phyloP scores from a whole-genome alignment of 2,888 invertebrate genomes.

The Pandemis cinnamomeana region DNA sequence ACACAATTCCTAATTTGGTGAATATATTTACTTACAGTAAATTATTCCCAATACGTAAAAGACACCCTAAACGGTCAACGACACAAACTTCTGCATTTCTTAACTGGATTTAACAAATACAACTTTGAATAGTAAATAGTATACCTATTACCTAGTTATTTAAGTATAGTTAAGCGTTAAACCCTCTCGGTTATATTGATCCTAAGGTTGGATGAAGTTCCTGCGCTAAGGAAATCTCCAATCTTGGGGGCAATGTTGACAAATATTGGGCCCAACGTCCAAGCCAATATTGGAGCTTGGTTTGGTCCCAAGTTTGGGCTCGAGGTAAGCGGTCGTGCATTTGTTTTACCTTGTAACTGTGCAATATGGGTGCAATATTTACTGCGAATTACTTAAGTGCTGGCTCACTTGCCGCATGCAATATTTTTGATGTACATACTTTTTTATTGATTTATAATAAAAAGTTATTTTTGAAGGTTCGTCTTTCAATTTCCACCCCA shows the following conservation, averaged over 20 bases:
- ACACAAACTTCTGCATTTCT: neutral
- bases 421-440: slow-evolving; percentile 50
- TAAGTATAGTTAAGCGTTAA: slow-evolving; percentile 27
- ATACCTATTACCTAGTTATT: slow-evolving; percentile 17
- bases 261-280: slow-evolving; percentile 16
- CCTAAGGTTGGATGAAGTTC: slow-evolving; percentile 26
- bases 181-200: slow-evolving; percentile 35
- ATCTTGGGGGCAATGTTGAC: slow-evolving; percentile 40
- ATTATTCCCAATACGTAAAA: neutral
- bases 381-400: slow-evolving; percentile 39
- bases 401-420: slow-evolving; percentile 39
- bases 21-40: neutral
- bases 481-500: neutral
- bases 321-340: slow-evolving; percentile 43
- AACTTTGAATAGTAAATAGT: slow-evolving; percentile 9
- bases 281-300: slow-evolving; percentile 9
- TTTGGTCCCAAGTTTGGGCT: slow-evolving; percentile 8
- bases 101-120: slow-evolving; percentile 4
- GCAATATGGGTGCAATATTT: slow-evolving; percentile 68
- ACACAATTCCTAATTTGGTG: neutral
- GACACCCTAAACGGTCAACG: neutral
- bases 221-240: neutral
- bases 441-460: slow-evolving; percentile 35
- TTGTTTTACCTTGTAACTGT: slow-evolving; percentile 53
- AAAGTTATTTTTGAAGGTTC: slow-evolving; percentile 25